A percentile compares a stretch with the other conserved stretches of the same genome.
Conservation (phyloP, 2,888 invertebrate genomes). For the Metallyticus violacea region DNA sequence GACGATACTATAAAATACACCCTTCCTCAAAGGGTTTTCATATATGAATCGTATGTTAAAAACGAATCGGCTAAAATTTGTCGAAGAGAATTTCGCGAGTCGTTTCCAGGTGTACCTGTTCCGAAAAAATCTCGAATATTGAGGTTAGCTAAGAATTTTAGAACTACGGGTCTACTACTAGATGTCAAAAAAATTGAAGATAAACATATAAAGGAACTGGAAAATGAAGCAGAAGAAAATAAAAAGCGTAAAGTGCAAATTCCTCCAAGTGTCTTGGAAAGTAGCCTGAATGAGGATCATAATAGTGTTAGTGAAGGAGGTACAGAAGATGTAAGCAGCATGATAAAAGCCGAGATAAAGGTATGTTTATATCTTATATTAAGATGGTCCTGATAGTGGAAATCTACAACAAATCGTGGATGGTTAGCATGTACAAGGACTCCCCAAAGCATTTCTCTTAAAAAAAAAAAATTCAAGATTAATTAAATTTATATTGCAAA, state of each 20-base stretch:
- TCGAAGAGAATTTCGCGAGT: neutral
- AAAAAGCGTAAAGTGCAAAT: neutral
- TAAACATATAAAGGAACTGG: neutral
- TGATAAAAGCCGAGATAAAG: neutral
- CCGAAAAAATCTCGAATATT: neutral
- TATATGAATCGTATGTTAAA: neutral
- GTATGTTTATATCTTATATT: too few relatives aligned
- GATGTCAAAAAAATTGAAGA: neutral
- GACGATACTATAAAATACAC: neutral
- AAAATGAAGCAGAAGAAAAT: neutral
- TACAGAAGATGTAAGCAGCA: neutral
- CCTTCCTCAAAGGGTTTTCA: neutral
- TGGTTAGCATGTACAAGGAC: too few relatives aligned
- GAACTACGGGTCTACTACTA: neutral
- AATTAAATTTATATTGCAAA: too few relatives aligned
- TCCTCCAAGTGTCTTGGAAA: neutral
- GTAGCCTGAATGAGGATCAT: neutral
- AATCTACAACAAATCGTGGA: too few relatives aligned
- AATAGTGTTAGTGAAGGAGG: neutral
- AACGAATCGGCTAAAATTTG: neutral
- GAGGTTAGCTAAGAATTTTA: neutral
- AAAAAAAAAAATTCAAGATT: too few relatives aligned
- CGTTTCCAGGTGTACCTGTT: neutral
- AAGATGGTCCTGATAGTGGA: too few relatives aligned
- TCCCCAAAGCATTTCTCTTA: too few relatives aligned